phyloP scores from a whole-genome alignment of 2,888 invertebrate genomes.

The Melieria picta region DNA sequence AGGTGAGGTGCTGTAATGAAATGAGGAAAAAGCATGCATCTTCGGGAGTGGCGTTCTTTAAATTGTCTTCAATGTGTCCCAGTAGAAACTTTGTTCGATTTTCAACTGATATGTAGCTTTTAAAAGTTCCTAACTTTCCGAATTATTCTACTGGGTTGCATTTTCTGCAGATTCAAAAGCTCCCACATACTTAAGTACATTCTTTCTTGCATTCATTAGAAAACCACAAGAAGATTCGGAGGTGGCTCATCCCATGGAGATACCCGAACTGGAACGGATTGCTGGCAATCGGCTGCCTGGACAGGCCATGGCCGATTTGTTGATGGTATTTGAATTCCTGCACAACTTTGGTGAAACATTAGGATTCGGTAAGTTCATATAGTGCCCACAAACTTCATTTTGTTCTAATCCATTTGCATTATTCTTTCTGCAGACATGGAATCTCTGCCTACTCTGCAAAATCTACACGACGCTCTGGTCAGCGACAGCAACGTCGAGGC shows the following conservation, averaged over 20 bases:
- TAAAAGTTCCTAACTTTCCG: not conserved
- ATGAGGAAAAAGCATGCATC: not conserved
- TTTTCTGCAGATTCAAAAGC: not conserved
- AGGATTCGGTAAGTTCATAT: constrained; percentile 80
- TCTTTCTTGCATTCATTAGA: constrained; percentile 62
- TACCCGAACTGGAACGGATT: constrained; percentile 80
- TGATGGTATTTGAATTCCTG: constrained; percentile 97
- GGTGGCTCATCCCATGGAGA: constrained; percentile 76
- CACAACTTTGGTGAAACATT: constrained; percentile 96
- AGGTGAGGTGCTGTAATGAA: constrained; percentile 62
- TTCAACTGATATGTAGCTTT: no score
- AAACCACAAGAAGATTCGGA: constrained; percentile 94
- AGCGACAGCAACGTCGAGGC: constrained; percentile 79
- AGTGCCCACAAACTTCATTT: constrained; percentile 8
- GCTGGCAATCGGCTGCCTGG: constrained; percentile 84
- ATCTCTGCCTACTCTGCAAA: constrained; percentile 85
- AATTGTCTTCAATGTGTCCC: no score
- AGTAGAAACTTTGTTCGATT: no score
- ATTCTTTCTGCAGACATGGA: constrained; percentile 75
- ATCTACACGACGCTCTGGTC: constrained; percentile 85
- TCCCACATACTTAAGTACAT: no score
- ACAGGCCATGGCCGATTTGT: constrained; percentile 88
- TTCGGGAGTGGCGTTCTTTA: not conserved
- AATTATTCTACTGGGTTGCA: not conserved
- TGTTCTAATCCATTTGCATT: not conserved